Evolutionary conservation across 2,113 vertebrate genomes (phyloP), one percentile per base, ranked within the genome.

Genomic region (Sinocyclocheilus grahami): DNA sequence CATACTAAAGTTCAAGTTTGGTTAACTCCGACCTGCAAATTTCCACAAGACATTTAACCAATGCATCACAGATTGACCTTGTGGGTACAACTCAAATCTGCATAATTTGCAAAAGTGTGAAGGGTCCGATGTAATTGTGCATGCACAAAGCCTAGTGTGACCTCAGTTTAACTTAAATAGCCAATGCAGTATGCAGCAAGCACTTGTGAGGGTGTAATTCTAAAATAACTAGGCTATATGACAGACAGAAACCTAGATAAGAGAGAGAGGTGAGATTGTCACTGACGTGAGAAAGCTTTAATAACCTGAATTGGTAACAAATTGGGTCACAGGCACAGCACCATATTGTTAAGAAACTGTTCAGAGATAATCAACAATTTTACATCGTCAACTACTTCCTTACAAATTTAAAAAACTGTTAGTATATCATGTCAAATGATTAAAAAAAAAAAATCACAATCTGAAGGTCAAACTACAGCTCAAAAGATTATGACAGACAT

Each of bases 161-260:
- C 1, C 37, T 2, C 20, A 74, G 37, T n/a, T 74, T 42, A n/a
- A 39, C 37, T 74, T n/a, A 76, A 76, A 76, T 16, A 76, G 42
- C 10, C 37, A 42, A 51, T 51, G 13, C n/a, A 14, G n/a, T 76
- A 7, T 27, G n/a, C 74, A 27, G 74, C 3, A 78, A 58, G n/a
- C 24, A 30, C 60, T 65, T 81, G 78, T 27, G 37, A 24, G 78
- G n/a, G 14, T 69, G 62, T 13, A 33, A 53, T 67, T 33, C 18
- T 22, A 83, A 83, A 71, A 83, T 71, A 83, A 83, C 81, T 53
- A 55, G 65, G 60, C 63, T 33, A 62, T 6, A 69, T 69, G 16
- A n/a, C n/a, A 48, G 46, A 51, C 65, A 83, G 65, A 71, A 83
- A 71, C 81, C 65, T 46, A 83, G 18, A 83, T 62, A 76, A 30